These are phyloP conservation scores for Prorops nasuta DNA, from an alignment of 1,140 invertebrate species.

Conservation along the genomic window DNA sequence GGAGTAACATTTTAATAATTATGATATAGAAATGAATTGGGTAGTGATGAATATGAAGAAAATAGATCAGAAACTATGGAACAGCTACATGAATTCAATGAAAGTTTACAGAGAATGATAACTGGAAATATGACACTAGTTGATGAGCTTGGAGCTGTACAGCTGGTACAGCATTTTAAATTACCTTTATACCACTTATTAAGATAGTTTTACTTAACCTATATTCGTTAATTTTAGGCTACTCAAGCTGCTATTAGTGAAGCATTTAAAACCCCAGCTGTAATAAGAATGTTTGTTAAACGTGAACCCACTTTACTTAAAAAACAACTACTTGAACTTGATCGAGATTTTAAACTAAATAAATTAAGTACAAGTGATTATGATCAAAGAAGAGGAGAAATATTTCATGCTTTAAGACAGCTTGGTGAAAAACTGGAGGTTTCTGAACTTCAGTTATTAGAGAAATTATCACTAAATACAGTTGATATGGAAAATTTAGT, in stretches of 20 bases:
- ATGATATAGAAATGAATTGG: constrained; percentile 63
- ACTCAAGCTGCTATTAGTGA: constrained; percentile 75
- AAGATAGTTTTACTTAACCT: constrained; percentile 3
- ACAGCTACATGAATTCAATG: constrained; percentile 73
- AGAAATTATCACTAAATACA: constrained; percentile 54
- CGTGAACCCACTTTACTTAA: constrained; percentile 70
- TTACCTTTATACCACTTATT: background rate
- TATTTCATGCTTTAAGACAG: constrained; percentile 69
- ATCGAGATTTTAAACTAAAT: constrained; percentile 58
- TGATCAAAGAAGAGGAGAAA: constrained; percentile 58
- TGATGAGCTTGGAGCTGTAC: constrained; percentile 66
- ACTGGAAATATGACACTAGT: constrained; percentile 72
- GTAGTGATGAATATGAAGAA: constrained; percentile 69
- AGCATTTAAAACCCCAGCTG: constrained; percentile 77
- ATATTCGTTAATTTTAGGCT: constrained; percentile 61
- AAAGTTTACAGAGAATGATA: constrained; percentile 66
- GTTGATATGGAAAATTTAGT: constrained; percentile 58
- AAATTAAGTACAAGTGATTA: constrained; percentile 49
- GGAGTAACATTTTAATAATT: background rate
- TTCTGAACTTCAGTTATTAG: constrained; percentile 63
- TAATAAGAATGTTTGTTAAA: constrained; percentile 75
- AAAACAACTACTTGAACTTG: constrained; percentile 61
- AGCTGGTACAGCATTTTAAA: constrained; percentile 55
- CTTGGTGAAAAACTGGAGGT: constrained; percentile 64
- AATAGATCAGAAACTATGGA: constrained; percentile 73